Conservation (phyloP, 2,113 vertebrate species). For the Actenoides hombroni region DNA sequence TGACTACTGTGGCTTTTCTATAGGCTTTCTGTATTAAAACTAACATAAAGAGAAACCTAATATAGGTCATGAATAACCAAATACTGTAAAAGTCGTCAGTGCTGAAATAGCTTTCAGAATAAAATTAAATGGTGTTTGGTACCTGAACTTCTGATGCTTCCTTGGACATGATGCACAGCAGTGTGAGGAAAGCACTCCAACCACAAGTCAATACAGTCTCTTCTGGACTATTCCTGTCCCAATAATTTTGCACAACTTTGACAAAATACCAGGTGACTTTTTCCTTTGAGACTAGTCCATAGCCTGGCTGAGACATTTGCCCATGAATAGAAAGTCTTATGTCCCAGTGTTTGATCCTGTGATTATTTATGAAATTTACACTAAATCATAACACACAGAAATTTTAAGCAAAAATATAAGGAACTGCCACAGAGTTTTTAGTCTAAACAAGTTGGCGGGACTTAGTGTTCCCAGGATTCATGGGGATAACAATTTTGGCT, state of each 20-base stretch:
- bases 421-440: neutral
- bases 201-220: rapidly evolving
- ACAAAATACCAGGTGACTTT: neutral
- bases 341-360: neutral
- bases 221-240: neutral
- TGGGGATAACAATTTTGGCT: neutral
- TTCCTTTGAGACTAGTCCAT: neutral
- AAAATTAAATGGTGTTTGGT: neutral
- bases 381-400: neutral
- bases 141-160: neutral
- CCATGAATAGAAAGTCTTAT: neutral
- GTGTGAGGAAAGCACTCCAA: neutral
- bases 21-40: neutral
- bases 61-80: neutral
- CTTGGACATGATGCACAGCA: too few species aligned
- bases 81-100: neutral
- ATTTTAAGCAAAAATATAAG: neutral
- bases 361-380: neutral
- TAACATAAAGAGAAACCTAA: neutral
- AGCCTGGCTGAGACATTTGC: neutral
- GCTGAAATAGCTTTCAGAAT: neutral
- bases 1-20: neutral
- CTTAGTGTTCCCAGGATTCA: neutral
- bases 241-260: neutral
- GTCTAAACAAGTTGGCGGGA: neutral